Evolutionary conservation across 2,113 vertebrate genomes (phyloP).

Genomic region (Epinephelus moara): DNA sequence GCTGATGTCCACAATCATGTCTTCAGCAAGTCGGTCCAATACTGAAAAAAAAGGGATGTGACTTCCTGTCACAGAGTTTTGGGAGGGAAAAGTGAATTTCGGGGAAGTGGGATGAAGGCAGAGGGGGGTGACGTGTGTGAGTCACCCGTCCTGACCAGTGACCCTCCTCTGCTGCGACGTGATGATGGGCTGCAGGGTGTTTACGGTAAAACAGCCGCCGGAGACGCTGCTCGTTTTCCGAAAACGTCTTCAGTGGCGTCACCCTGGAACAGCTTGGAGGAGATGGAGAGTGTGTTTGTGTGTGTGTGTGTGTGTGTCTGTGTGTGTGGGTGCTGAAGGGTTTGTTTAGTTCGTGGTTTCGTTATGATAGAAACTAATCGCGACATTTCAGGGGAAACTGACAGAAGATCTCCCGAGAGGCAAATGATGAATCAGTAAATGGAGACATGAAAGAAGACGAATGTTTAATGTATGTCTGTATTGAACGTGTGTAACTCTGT

Average conservation of each 20-base stretch:
- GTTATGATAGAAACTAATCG: slow-evolving; percentile 58
- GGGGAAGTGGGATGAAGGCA: background rate
- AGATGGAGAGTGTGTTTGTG: slow-evolving; percentile 21
- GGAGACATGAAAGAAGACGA: slow-evolving; percentile 25
- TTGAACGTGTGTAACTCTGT: background rate
- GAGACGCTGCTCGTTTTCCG: slow-evolving; percentile 38
- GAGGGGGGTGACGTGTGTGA: background rate
- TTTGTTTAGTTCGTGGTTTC: slow-evolving; percentile 57
- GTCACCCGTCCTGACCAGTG: slow-evolving; percentile 40
- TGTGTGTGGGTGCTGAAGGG: slow-evolving; percentile 43
- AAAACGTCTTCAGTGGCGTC: slow-evolving; percentile 57
- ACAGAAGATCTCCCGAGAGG: slow-evolving; percentile 27
- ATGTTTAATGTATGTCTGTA: background rate
- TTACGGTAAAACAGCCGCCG: slow-evolving; percentile 55
- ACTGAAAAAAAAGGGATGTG: background rate
- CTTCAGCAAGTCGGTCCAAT: background rate
- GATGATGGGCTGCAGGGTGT: background rate
- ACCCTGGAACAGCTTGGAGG: slow-evolving; percentile 28
- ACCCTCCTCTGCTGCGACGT: background rate
- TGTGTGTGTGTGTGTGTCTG: slow-evolving; percentile 5
- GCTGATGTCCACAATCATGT: background rate
- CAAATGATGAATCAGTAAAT: slow-evolving; percentile 46
- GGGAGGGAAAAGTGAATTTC: slow-evolving; percentile 33
- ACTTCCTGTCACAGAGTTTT: slow-evolving; percentile 33
- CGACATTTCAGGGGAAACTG: slow-evolving; percentile 53